A percentile compares a stretch with the other conserved stretches of the same genome.
phyloP scores from a whole-genome alignment of 1,140 invertebrate genomes.

The Euborellia annulipes region DNA sequence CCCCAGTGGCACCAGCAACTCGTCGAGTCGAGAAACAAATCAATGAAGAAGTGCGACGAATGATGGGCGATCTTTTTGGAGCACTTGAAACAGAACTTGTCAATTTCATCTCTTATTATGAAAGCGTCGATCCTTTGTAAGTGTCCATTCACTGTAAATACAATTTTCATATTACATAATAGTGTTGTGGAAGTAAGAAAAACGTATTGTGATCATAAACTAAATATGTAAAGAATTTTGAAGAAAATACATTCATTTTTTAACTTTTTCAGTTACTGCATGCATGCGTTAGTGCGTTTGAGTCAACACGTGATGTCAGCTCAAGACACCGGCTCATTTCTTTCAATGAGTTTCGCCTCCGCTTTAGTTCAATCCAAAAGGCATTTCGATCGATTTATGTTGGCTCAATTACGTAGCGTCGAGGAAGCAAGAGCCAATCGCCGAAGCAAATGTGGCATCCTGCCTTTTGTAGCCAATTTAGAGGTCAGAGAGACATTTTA shows the following conservation, averaged over 20 bases:
- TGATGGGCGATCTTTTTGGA: conserved; percentile 79
- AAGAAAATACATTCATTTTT: no score
- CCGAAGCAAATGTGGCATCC: conserved; percentile 76
- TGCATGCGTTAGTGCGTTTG: conserved; percentile 78
- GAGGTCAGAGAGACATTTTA: no score
- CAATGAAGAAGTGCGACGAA: conserved; percentile 60
- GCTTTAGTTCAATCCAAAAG: conserved; percentile 85
- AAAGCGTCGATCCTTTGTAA: conserved; percentile 78
- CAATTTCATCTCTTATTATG: conserved; percentile 68
- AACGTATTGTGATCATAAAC: no score
- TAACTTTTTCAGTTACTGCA: conserved; percentile 75
- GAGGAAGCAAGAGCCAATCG: conserved; percentile 55
- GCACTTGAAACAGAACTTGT: conserved; percentile 72
- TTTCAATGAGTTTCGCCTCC: conserved; percentile 78
- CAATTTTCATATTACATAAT: no score
- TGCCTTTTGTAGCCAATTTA: conserved; percentile 84
- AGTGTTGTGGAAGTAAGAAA: no score
- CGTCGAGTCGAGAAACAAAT: conserved; percentile 51
- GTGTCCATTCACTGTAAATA: no score
- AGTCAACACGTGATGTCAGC: conserved; percentile 81
- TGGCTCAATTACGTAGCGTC: conserved; percentile 67
- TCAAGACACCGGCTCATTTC: conserved; percentile 79
- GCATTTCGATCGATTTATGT: conserved; percentile 86
- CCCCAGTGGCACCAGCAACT: no score
- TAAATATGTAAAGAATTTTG: no score